A percentile compares a stretch with the other conserved stretches of the same genome.
Conservation (phyloP, 2,113 vertebrate species). For the Symphodus melops region DNA sequence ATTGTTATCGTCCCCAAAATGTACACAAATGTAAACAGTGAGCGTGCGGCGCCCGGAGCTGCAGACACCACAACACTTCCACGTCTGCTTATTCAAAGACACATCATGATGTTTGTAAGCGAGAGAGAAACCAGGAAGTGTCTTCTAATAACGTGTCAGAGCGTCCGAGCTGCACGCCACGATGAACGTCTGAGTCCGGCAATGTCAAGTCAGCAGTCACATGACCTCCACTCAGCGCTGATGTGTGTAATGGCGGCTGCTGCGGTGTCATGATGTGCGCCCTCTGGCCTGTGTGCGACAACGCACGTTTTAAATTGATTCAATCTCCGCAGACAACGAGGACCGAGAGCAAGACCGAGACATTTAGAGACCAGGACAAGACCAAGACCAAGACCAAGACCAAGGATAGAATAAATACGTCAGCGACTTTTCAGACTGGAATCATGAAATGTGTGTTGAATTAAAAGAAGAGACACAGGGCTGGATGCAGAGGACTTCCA, state of each 20-base stretch:
- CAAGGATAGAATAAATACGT: too few species aligned
- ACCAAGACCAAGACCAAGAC: too few species aligned
- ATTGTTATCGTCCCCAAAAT: neutral
- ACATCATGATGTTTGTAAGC: neutral
- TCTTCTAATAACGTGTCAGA: neutral
- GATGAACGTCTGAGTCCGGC: neutral
- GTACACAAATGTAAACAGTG: neutral
- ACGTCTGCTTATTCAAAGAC: neutral
- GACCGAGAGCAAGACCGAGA: too few species aligned
- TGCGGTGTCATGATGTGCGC: too few species aligned
- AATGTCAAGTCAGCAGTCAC: neutral
- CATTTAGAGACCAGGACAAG: too few species aligned
- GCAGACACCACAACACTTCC: rapidly evolving
- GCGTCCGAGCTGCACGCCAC: neutral
- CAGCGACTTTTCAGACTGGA: too few species aligned
- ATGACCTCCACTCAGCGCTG: neutral
- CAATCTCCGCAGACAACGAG: too few species aligned
- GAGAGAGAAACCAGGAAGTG: neutral
- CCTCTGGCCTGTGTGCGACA: neutral
- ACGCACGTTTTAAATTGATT: too few species aligned
- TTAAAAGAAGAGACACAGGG: too few species aligned
- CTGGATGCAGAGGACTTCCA: too few species aligned
- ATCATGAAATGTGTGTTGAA: too few species aligned
- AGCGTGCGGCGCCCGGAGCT: neutral
- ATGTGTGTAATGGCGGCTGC: neutral